Evolutionary conservation across 2,113 vertebrate species (phyloP), one percentile per base, ranked within the genome.

Genomic region (Crypturellus undulatus): DNA sequence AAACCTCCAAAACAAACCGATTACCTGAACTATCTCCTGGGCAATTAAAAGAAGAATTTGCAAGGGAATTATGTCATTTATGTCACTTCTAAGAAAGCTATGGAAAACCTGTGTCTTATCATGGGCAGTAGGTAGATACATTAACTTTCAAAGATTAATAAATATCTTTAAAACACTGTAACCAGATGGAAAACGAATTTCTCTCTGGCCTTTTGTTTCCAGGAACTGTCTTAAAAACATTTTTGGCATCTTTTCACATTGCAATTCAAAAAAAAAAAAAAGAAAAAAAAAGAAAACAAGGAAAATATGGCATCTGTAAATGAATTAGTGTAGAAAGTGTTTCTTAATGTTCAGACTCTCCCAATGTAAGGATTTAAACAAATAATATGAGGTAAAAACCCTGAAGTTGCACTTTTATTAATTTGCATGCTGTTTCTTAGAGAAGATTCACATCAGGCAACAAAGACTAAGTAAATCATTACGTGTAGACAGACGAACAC

Each of bases 391-490:
- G 58, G 2, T 2, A 30, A 91, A 91, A 89, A 0, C 24, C 45
- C 93, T 91, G 80, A 94, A 85, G 76, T 83, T 82, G 79, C 94
- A 87, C 21, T 96, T 96, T 77, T 78, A 68, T 56, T 62, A 8
- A 92, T 95, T 94, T 94, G 60, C 92, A 92, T 96, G 73, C 80
- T 89, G 38, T 47, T 78, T 92, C 87, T 90, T 1, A 70, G 43
- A 34, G 63, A 90, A 67, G 89, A 93, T 87, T 96, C 87, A 80
- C 52, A 76, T 64, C 73, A 84, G 78, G 84, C 85, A 89, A 96
- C 73, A 94, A 95, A 97, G 76, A 60, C 49, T 56, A 69, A 93
- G 95, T 97, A 96, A 96, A 97, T 97, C 95, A 95, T 85, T 75
- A 85, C 45, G 18, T 36, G n/a, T 49, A 84, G 80, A 84, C 52